phyloP scores from a whole-genome alignment of 2,113 vertebrate species.

The Steatornis caripensis region DNA sequence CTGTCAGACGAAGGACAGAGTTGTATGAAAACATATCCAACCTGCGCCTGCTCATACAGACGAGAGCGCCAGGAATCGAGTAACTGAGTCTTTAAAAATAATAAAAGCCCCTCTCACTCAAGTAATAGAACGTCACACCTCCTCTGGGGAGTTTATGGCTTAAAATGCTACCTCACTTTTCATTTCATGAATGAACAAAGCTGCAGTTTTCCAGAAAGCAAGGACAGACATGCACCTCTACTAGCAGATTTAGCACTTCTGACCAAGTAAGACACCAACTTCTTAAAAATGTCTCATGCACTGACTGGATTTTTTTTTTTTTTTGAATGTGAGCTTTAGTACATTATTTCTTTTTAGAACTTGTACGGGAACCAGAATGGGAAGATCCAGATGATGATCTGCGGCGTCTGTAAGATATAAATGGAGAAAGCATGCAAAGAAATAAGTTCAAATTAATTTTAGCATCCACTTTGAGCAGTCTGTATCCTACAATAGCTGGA shows the following conservation, averaged over 20 bases:
- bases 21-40: neutral
- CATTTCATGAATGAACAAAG: slow-evolving; percentile 72
- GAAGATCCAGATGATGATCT: slow-evolving; percentile 93
- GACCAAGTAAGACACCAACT: slow-evolving; percentile 79
- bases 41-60: neutral
- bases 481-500: slow-evolving; percentile 42
- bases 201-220: slow-evolving; percentile 74
- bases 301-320: slow-evolving; percentile 56
- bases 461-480: neutral
- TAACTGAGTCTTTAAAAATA: neutral
- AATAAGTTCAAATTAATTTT: slow-evolving; percentile 23
- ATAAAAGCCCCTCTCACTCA: neutral
- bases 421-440: slow-evolving; percentile 69
- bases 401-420: slow-evolving; percentile 86
- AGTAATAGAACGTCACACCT: neutral
- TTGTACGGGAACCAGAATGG: slow-evolving; percentile 92
- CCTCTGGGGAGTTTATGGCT: slow-evolving; percentile 73
- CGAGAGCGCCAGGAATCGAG: neutral
- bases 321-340: slow-evolving; percentile 66
- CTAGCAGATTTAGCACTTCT: slow-evolving; percentile 76
- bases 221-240: slow-evolving; percentile 80
- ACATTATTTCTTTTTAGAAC: slow-evolving; percentile 96
- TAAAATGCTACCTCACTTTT: slow-evolving; percentile 76
- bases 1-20: neutral
- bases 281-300: slow-evolving; percentile 80